A percentile compares a stretch with the other conserved stretches of the same genome.
Conservation (phyloP, 1,140 invertebrate genomes). For the Drosophila nasuta region DNA sequence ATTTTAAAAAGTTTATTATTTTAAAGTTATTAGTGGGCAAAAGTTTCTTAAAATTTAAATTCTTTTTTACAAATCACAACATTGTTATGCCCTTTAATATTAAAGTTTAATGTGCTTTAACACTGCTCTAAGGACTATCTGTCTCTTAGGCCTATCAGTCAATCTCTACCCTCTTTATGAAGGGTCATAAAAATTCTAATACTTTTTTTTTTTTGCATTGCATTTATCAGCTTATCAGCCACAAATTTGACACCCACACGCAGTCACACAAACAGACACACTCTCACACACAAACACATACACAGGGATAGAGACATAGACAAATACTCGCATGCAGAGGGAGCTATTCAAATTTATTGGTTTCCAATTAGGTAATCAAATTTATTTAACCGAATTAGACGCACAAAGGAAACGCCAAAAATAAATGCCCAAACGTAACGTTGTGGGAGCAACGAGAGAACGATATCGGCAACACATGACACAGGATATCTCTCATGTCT, state of each 20-base stretch:
- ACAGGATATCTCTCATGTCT: slow-evolving; percentile 45
- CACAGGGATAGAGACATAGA: background rate
- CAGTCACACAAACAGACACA: background rate
- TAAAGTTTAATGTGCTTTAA: too few species aligned
- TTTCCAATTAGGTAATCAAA: slow-evolving; percentile 78
- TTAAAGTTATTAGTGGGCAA: too few species aligned
- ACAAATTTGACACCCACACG: slow-evolving; percentile 43
- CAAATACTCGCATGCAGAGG: slow-evolving; percentile 44
- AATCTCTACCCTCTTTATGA: slow-evolving; percentile 6
- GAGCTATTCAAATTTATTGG: slow-evolving; percentile 75
- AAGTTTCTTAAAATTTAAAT: too few species aligned
- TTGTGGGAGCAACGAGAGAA: slow-evolving; percentile 2
- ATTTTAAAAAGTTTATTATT: too few species aligned
- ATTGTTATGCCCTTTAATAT: too few species aligned
- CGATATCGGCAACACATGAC: slow-evolving; percentile 6
- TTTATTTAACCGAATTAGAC: slow-evolving; percentile 75
- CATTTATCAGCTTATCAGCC: slow-evolving; percentile 41
- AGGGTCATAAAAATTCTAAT: background rate
- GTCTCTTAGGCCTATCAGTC: background rate
- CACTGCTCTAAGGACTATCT: too few species aligned
- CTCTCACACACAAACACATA: background rate
- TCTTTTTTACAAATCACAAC: too few species aligned
- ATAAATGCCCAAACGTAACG: slow-evolving; percentile 51
- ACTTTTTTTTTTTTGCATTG: slow-evolving; percentile 15
- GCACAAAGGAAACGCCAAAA: slow-evolving; percentile 50